These are phyloP conservation scores for Nematolebias whitei DNA, from an alignment of 2,113 vertebrate species.

Conservation along the genomic window DNA sequence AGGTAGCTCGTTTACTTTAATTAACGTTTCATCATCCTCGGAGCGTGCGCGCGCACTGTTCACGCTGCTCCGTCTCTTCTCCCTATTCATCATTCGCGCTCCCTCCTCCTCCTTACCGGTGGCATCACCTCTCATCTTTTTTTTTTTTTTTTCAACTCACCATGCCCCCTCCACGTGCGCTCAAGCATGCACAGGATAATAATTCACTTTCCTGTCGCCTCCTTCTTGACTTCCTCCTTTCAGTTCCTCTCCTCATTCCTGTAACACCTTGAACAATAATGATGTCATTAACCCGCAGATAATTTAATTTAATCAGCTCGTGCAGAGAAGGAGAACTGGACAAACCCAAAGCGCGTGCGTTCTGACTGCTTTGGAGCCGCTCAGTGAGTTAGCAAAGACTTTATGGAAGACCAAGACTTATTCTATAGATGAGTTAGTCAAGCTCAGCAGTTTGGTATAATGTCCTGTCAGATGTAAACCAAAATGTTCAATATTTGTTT, in stretches of 20 bases:
- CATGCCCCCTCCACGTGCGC: conserved; percentile 69
- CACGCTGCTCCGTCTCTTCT: conserved; percentile 69
- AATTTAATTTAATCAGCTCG: conserved; percentile 14
- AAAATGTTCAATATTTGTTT: too few species aligned
- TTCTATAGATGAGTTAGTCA: too few species aligned
- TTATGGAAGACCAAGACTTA: too few species aligned
- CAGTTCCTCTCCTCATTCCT: background rate
- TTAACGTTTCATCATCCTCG: conserved; percentile 80
- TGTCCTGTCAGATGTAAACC: too few species aligned
- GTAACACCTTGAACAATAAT: conserved; percentile 45
- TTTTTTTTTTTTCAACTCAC: conserved; percentile 14
- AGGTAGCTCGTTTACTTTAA: conserved; percentile 82
- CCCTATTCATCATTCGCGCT: conserved; percentile 67
- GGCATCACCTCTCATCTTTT: conserved; percentile 61
- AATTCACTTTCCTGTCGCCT: conserved; percentile 59
- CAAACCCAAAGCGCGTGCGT: too few species aligned
- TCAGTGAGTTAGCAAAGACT: too few species aligned
- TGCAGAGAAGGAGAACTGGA: background rate
- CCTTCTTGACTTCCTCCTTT: conserved; percentile 46
- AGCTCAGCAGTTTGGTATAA: too few species aligned
- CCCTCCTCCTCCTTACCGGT: conserved; percentile 3
- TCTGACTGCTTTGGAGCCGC: too few species aligned
- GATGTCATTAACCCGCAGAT: conserved; percentile 67
- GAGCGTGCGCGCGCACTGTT: conserved; percentile 50
- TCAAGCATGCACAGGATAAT: conserved; percentile 67